Conservation (phyloP, 2,113 vertebrate genomes). For the Dicentrarchus labrax region DNA sequence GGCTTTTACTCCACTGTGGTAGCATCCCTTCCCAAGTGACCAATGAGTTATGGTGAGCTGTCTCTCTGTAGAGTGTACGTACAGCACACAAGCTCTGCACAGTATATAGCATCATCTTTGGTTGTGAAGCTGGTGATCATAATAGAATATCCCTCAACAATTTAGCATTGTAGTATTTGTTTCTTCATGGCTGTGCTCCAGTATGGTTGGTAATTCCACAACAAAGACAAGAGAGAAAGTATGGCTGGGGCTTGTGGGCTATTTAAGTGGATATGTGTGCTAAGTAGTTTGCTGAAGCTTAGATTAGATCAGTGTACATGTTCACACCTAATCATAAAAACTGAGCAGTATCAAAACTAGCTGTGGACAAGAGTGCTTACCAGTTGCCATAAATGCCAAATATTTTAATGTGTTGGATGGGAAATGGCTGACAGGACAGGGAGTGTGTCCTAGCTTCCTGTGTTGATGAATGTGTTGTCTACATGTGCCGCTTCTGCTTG, state of each 20-base stretch:
- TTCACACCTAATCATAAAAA: slow-evolving; percentile 15
- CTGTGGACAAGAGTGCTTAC: background rate
- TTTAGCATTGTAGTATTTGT: slow-evolving; percentile 7
- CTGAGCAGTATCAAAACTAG: slow-evolving; percentile 15
- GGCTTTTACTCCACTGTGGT: slow-evolving; percentile 47
- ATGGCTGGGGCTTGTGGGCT: slow-evolving; percentile 4
- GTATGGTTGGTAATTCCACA: background rate
- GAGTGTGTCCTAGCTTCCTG: slow-evolving; percentile 12
- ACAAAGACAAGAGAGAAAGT: too few species aligned
- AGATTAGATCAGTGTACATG: background rate
- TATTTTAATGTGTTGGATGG: slow-evolving; percentile 8
- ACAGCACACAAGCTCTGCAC: background rate
- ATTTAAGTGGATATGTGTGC: background rate
- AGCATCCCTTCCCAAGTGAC: slow-evolving; percentile 45
- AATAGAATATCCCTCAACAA: background rate
- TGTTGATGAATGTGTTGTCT: slow-evolving; percentile 26
- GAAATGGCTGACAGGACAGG: slow-evolving; percentile 1
- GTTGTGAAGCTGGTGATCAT: background rate
- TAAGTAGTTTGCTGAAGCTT: slow-evolving; percentile 18
- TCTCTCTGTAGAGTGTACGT: slow-evolving; percentile 10
- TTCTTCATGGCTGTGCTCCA: background rate
- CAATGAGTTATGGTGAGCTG: slow-evolving; percentile 45
- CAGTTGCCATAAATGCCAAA: slow-evolving; percentile 38
- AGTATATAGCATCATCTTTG: background rate
- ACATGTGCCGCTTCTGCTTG: slow-evolving; percentile 25